Conservation (phyloP, 2,113 vertebrate genomes). For the Riparia riparia region DNA sequence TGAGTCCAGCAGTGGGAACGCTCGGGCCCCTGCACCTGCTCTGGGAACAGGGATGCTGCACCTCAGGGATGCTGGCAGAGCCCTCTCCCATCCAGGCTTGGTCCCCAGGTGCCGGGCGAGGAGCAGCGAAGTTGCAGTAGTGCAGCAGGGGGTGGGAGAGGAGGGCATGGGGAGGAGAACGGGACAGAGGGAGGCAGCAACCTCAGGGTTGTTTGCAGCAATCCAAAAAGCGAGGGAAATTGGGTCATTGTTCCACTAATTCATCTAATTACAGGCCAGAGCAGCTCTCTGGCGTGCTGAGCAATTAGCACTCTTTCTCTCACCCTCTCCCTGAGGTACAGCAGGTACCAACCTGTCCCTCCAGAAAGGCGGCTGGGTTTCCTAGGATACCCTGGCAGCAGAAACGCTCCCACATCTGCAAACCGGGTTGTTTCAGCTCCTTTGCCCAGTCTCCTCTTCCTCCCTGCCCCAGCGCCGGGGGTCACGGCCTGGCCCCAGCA, state of each 20-base stretch:
- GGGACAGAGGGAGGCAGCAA: background rate
- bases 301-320: slow-evolving; percentile 58
- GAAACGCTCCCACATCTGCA: slow-evolving; percentile 14
- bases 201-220: background rate
- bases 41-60: background rate
- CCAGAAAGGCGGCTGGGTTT: slow-evolving; percentile 62
- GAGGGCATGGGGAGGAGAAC: background rate
- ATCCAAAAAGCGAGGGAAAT: slow-evolving; percentile 46
- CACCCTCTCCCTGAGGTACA: background rate
- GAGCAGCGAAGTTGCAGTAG: background rate
- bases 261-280: slow-evolving; percentile 71
- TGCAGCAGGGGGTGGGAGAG: background rate
- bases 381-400: slow-evolving; percentile 68
- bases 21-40: fast-evolving
- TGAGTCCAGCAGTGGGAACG: background rate
- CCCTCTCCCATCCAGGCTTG: background rate
- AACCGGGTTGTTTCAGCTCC: slow-evolving; percentile 9
- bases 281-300: slow-evolving; percentile 20
- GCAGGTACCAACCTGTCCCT: slow-evolving; percentile 30
- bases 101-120: background rate
- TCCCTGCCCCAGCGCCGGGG: background rate
- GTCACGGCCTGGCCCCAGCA: background rate
- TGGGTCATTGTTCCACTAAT: slow-evolving; percentile 65
- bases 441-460: background rate
- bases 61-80: background rate